Conservation (phyloP, 2,888 invertebrate genomes). For the Drosophila mercatorum region DNA sequence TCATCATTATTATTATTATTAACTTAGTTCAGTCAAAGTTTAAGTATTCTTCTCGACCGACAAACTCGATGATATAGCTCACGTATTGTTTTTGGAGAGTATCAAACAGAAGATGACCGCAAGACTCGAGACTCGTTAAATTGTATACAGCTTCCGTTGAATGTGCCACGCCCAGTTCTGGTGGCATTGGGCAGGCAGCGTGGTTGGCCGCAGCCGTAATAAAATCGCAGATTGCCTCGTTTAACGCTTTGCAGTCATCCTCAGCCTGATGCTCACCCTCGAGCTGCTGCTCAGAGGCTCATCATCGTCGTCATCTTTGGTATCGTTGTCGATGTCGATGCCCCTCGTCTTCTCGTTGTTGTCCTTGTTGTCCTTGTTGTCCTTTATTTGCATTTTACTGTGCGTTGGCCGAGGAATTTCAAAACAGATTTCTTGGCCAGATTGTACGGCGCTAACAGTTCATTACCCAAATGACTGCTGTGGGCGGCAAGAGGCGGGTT, state of each 20-base stretch:
- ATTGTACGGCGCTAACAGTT: conserved; percentile 75
- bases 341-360: neutral
- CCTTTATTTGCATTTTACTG: conserved; percentile 55
- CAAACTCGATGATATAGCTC: conserved; percentile 2
- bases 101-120: conserved; percentile 40
- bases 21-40: neutral
- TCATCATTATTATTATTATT: neutral
- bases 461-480: conserved; percentile 75
- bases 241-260: conserved; percentile 40
- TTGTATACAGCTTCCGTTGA: conserved; percentile 48
- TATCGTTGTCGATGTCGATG: conserved; percentile 1
- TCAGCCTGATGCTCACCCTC: conserved; percentile 16
- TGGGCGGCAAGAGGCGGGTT: conserved; percentile 19
- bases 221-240: conserved; percentile 49
- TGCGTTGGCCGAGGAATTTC: conserved; percentile 61
- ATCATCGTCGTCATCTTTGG: conserved; percentile 15
- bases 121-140: conserved; percentile 63
- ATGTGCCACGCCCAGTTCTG: neutral
- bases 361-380: conserved; percentile 24
- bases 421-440: conserved; percentile 77
- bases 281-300: conserved; percentile 7
- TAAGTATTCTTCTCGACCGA: neutral
- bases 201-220: conserved; percentile 51
- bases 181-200: conserved; percentile 19
- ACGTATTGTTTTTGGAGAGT: conserved; percentile 2